These are phyloP conservation scores for Nomada flava DNA, from an alignment of 2,888 invertebrate genomes.

Conservation along the genomic window DNA sequence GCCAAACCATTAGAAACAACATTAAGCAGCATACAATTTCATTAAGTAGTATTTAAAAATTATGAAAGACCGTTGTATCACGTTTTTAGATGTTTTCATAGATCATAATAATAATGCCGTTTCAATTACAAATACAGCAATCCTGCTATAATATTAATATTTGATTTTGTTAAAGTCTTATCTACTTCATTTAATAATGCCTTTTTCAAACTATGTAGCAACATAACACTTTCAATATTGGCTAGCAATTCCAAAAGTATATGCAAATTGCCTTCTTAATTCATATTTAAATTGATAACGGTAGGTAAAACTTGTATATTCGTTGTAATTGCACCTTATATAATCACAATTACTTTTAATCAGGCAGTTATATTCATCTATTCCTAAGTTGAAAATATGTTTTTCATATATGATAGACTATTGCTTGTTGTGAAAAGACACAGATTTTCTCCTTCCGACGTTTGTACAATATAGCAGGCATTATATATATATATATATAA, in stretches of 20 bases:
- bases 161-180: constrained; percentile 35
- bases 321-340: constrained; percentile 62
- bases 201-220: constrained; percentile 56
- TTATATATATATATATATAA: constrained; percentile 16
- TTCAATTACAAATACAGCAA: constrained; percentile 58
- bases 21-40: constrained; percentile 29
- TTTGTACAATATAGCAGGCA: constrained; percentile 58
- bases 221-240: constrained; percentile 46
- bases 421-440: constrained; percentile 68
- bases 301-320: constrained; percentile 61
- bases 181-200: constrained; percentile 35
- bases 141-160: constrained; percentile 45
- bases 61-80: constrained; percentile 71
- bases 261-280: constrained; percentile 45
- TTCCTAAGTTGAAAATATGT: constrained; percentile 56
- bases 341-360: constrained; percentile 63
- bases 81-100: constrained; percentile 58
- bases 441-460: constrained; percentile 47
- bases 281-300: constrained; percentile 43
- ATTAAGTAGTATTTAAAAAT: constrained; percentile 51
- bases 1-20: constrained; percentile 29
- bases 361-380: constrained; percentile 48
- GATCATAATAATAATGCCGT: constrained; percentile 59
- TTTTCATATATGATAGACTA: constrained; percentile 49
- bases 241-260: constrained; percentile 50